Evolutionary conservation across 2,888 invertebrate species (phyloP), one percentile per base, ranked within the genome.

Genomic region (Maniola hyperantus): DNA sequence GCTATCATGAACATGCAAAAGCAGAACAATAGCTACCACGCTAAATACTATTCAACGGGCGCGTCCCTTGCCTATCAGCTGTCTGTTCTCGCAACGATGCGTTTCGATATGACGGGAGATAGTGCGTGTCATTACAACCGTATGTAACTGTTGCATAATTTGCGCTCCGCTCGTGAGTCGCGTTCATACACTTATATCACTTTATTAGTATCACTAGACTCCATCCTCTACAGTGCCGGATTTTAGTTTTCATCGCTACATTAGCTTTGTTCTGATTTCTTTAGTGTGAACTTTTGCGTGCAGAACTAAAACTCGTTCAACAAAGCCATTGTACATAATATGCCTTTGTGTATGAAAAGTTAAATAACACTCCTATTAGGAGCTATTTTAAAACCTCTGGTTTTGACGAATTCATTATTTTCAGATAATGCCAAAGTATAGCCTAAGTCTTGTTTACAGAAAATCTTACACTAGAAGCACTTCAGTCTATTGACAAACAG

Each of bases 71-170:
- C 80, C 83, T 79, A 83, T 87, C 87, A 84, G 80, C 80, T 84
- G 87, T 87, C 85, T 68, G 76, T 79, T 83, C 79, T 79, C 81
- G 85, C 83, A 82, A 82, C 83, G 84, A 84, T 86, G 84, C 81
- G 83, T 87, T 84, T 83, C 80, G 85, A 85, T 85, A 83, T 82
- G 84, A 84, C 83, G 79, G 79, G 82, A 86, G 88, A 89, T 89
- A 85, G 87, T 86, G 87, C 87, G 86, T 88, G 83, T 80, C 79
- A 78, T 79, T 82, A 79, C 78, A 73, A 77, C 76, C 73, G 71
- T 74, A 83, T 83, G 83, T 85, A 87, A 88, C 83, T 71, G 68
- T 90, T 90, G 84, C 83, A 79, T 84, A 89, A 90, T 76, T 72
- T 70, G 76, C 77, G 71, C 76, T 76, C 76, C 78, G 77, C 79